A percentile compares a stretch with the other conserved stretches of the same genome.
Evolutionary conservation across 2,797 vertebrate species (phyloP).

Genomic region (Ceryle rudis): DNA sequence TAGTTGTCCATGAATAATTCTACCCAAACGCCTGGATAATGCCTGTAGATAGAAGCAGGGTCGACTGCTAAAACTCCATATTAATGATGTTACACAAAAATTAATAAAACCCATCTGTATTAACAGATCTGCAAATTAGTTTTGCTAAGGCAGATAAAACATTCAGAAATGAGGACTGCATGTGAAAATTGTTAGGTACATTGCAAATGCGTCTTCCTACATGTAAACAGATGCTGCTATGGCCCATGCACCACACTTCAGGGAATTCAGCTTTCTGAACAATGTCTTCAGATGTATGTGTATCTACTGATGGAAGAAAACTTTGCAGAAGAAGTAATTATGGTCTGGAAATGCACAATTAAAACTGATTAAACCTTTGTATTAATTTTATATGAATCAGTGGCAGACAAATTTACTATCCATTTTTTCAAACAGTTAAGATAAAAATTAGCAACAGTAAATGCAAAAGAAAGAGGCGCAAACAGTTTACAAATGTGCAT

Average conservation of each 20-base stretch:
- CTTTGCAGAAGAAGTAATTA: background rate
- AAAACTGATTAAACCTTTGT: background rate
- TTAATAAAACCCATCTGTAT: background rate
- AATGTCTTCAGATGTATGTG: background rate
- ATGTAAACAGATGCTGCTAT: background rate
- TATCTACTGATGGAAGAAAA: background rate
- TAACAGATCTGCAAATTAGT: background rate
- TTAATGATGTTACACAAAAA: background rate
- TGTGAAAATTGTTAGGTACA: background rate
- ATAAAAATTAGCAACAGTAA: background rate
- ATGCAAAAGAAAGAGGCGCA: background rate
- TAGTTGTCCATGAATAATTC: constrained; percentile 89
- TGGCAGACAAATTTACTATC: background rate
- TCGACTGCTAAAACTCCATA: background rate
- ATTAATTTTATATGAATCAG: accelerated
- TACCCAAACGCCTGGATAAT: constrained; percentile 87
- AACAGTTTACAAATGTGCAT: background rate
- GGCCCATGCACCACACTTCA: background rate
- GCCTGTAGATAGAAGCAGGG: constrained; percentile 78
- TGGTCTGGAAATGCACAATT: background rate
- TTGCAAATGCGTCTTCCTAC: background rate
- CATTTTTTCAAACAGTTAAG: background rate
- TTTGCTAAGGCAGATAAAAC: background rate
- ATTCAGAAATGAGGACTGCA: background rate
- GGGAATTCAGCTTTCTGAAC: background rate